phyloP scores from a whole-genome alignment of 1,140 invertebrate species.

The Homarus americanus region DNA sequence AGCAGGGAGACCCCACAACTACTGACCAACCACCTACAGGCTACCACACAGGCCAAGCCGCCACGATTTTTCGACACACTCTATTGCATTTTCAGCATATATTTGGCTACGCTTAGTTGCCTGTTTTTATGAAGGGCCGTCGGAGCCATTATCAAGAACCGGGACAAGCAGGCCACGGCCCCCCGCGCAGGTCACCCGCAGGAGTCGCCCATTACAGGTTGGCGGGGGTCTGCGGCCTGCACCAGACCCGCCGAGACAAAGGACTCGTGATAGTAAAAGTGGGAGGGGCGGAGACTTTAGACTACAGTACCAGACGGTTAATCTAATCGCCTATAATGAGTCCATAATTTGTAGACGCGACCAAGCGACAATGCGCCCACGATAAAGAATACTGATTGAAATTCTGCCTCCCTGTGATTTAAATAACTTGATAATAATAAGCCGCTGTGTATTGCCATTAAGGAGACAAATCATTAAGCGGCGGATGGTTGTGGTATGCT shows the following conservation, averaged over 20 bases:
- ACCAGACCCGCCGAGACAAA: conserved; percentile 44
- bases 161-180: conserved; percentile 29
- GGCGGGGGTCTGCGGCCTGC: conserved; percentile 48
- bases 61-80: background rate
- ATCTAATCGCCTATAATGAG: conserved; percentile 58
- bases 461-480: conserved; percentile 50
- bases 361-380: conserved; percentile 26
- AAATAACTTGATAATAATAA: conserved; percentile 58
- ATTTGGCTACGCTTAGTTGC: conserved; percentile 8
- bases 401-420: conserved; percentile 31
- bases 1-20: background rate
- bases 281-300: background rate
- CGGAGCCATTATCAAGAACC: conserved; percentile 24
- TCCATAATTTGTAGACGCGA: conserved; percentile 48
- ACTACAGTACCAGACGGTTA: conserved; percentile 42
- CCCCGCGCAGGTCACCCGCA: conserved; percentile 38
- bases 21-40: too few relatives aligned
- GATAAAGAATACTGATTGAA: conserved; percentile 58
- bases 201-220: conserved; percentile 58
- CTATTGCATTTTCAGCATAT: conserved; percentile 23
- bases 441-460: conserved; percentile 29
- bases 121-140: conserved; percentile 31
- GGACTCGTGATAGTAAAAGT: conserved; percentile 48
- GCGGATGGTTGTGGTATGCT: conserved; percentile 13
- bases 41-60: background rate